Percentiles rank a stretch among this genome's conserved stretches.
Conservation (phyloP, 92 coral and sea anemone genomes). For the Parazoanthus atlanticus region DNA sequence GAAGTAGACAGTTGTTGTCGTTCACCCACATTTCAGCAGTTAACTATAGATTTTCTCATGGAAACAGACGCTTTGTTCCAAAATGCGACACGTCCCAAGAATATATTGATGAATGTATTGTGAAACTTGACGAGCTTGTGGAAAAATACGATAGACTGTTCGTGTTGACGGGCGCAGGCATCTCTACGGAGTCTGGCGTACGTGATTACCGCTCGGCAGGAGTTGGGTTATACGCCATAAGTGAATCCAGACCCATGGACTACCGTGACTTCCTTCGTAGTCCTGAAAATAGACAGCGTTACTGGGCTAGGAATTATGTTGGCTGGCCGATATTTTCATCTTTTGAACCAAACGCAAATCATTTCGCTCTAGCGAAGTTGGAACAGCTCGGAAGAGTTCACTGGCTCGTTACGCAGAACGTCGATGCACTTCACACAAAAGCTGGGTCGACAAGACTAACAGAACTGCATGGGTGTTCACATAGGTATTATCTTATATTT, state of each 20-base stretch:
- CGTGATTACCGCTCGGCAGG: slow-evolving; percentile 95
- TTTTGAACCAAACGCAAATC: slow-evolving; percentile 78
- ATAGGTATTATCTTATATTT: too few relatives aligned
- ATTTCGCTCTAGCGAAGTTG: slow-evolving; percentile 74
- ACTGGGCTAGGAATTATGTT: slow-evolving; percentile 96
- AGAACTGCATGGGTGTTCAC: slow-evolving; percentile 92
- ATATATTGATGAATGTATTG: slow-evolving; percentile 61
- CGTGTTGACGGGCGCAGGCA: slow-evolving; percentile 95
- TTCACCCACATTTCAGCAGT: slow-evolving; percentile 6
- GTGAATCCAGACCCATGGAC: slow-evolving; percentile 83
- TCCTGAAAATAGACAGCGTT: slow-evolving; percentile 70
- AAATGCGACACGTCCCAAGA: slow-evolving; percentile 55
- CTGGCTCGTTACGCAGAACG: slow-evolving; percentile 96
- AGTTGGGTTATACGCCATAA: slow-evolving; percentile 86
- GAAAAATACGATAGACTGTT: slow-evolving; percentile 62
- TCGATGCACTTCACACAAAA: slow-evolving; percentile 90
- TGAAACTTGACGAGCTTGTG: slow-evolving; percentile 69
- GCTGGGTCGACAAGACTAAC: slow-evolving; percentile 85
- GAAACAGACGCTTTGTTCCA: slow-evolving; percentile 60
- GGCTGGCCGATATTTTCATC: slow-evolving; percentile 91
- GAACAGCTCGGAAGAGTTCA: slow-evolving; percentile 79
- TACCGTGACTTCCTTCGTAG: slow-evolving; percentile 81
- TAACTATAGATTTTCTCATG: slow-evolving; percentile 26
- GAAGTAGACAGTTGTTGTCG: slow-evolving; percentile 7
- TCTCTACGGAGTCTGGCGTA: slow-evolving; percentile 97